These are phyloP conservation scores for Philopedon plagiatum DNA, from an alignment of 2,888 invertebrate genomes.

Conservation along the genomic window DNA sequence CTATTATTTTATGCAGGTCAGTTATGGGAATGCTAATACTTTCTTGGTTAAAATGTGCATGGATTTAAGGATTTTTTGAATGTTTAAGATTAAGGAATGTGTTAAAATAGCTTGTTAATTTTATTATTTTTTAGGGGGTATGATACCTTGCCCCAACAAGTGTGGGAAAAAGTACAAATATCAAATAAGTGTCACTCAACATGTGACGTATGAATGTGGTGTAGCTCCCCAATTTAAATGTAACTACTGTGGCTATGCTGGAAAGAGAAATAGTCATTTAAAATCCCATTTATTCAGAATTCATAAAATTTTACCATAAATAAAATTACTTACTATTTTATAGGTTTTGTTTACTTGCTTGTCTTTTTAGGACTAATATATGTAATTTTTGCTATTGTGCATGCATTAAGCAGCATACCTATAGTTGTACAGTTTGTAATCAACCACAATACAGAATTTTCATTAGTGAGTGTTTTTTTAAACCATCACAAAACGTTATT, in stretches of 20 bases:
- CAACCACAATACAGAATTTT: no score
- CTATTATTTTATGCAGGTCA: no score
- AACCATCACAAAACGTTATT: no score
- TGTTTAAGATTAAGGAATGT: not conserved
- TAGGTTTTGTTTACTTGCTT: not conserved
- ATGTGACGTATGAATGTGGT: constrained; percentile 60
- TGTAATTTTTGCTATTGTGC: no score
- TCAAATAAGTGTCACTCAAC: constrained; percentile 55
- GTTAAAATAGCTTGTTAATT: no score
- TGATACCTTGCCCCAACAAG: constrained; percentile 41
- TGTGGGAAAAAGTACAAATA: constrained; percentile 56
- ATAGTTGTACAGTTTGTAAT: no score
- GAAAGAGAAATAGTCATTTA: constrained; percentile 56
- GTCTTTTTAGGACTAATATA: no score
- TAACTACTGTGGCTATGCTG: constrained; percentile 56
- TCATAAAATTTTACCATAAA: constrained; percentile 30
- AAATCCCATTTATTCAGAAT: constrained; percentile 47
- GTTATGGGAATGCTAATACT: no score
- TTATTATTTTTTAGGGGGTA: constrained; percentile 25
- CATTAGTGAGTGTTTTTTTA: no score
- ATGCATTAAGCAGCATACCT: no score
- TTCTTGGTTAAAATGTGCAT: no score
- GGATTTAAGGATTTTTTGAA: no score
- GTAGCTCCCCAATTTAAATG: constrained; percentile 57
- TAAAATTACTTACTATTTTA: not conserved